Evolutionary conservation across 2,113 vertebrate species (phyloP).

Genomic region (Phrynosoma blainvillii): DNA sequence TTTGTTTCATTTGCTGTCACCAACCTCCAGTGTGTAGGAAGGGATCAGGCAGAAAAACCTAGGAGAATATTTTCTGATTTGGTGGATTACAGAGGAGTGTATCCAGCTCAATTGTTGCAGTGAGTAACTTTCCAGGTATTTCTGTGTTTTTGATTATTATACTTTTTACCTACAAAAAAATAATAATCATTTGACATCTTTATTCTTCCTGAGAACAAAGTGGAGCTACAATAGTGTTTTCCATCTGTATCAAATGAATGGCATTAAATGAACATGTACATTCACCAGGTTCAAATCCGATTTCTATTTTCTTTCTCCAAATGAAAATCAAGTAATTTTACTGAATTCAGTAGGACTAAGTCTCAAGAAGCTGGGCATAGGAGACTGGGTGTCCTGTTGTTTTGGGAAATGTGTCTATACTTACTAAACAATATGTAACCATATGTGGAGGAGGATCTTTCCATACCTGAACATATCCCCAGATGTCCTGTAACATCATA

Average conservation of each 20-base stretch:
- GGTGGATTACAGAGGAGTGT: not conserved
- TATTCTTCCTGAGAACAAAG: not conserved
- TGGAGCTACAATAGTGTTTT: not conserved
- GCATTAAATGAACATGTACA: too few species aligned
- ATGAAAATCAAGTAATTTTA: too few species aligned
- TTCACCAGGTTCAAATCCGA: too few species aligned
- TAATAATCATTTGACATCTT: not conserved
- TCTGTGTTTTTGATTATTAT: not conserved
- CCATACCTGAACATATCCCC: not conserved
- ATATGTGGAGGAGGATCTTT: not conserved
- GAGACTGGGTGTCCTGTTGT: not conserved
- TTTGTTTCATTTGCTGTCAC: slow-evolving; percentile 16
- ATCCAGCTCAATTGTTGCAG: not conserved
- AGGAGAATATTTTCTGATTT: not conserved
- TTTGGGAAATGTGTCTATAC: not conserved
- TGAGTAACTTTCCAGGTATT: too few species aligned
- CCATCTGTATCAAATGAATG: not conserved
- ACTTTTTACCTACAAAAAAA: slow-evolving; percentile 9
- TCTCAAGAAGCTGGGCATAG: too few species aligned
- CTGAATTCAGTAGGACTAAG: too few species aligned
- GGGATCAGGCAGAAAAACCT: not conserved
- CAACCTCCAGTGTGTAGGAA: not conserved
- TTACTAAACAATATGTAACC: not conserved
- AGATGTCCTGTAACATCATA: not conserved
- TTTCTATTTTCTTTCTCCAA: too few species aligned